A percentile compares a stretch with the other conserved stretches of the same genome.
Evolutionary conservation across 2,888 invertebrate genomes (phyloP).

Genomic region (Eupithecia abbreviata): DNA sequence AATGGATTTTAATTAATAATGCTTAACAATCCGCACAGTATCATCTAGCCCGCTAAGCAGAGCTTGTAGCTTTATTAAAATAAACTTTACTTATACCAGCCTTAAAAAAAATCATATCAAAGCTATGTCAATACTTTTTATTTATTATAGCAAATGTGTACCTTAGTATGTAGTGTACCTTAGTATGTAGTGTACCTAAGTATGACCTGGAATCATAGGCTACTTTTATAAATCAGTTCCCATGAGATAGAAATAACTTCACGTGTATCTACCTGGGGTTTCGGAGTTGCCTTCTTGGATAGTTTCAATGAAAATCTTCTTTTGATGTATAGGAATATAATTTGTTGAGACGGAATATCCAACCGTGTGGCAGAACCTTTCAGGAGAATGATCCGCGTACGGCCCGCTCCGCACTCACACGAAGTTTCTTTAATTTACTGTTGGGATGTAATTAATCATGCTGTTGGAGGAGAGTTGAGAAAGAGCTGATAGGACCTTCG

Average conservation of each 20-base stretch:
- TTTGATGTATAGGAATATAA: too few relatives aligned
- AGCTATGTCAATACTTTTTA: background rate
- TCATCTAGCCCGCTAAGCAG: too few relatives aligned
- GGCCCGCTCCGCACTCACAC: background rate
- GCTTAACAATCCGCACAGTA: too few relatives aligned
- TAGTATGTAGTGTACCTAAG: too few relatives aligned
- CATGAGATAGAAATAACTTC: too few relatives aligned
- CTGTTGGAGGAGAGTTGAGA: background rate
- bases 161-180: too few relatives aligned
- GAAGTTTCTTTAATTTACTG: constrained; percentile 26
- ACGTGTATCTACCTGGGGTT: too few relatives aligned
- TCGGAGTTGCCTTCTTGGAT: too few relatives aligned
- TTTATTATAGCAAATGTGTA: too few relatives aligned
- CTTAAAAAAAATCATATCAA: background rate
- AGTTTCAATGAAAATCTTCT: too few relatives aligned
- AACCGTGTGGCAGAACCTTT: constrained; percentile 1
- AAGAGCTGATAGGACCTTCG: background rate
- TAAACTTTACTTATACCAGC: background rate
- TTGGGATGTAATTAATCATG: constrained; percentile 8
- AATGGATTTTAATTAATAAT: background rate
- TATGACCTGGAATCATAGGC: too few relatives aligned
- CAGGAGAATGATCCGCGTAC: constrained; percentile 13
- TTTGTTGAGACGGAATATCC: background rate
- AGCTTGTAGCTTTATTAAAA: background rate
- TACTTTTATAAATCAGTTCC: too few relatives aligned